Base-by-base conservation (phyloP, 1,140 invertebrate species). In the Drosophila willistoni region DNA sequence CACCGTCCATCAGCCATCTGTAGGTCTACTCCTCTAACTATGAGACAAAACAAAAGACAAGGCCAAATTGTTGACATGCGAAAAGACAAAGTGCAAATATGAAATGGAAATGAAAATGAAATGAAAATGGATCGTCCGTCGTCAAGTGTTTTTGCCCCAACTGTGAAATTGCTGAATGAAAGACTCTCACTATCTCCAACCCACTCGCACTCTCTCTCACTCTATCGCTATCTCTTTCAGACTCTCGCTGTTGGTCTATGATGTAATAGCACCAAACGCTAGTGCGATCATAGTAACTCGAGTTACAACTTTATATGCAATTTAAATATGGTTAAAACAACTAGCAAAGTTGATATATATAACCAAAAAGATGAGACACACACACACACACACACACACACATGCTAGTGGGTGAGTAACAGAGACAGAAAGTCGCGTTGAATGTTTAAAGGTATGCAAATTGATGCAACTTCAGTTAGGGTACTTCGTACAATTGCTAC, bases 251-350 rank as follows among this genome's bases (percentile, higher is more conserved):
- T 17, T 9, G 14, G 5, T 25, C 7, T 22, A 59, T 86, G 82
- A 86, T 89, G 83, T 86, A 86, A 86, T 74, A 79, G 56, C 76
- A 42, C 79, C 83, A 86, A 86, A 87, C n/a, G 41, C 42, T 47
- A 47, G 41, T 36, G 76, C 76, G 63, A 74, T 71, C 68, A 62
- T 74, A 70, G 14, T 87, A 86, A 79, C 82, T 82, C 65, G 79
- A 86, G 82, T 82, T 82, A 86, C 84, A 87, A 56, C 84, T 74
- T 73, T 67, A 47, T 51, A 73, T 77, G 68, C 70, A 64, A 87
- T 73, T 79, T 79, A 79, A 87, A 86, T 83, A 33, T 59, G 56
- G 84, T 79, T 72, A 77, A 86, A 87, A 80, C 81, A 73, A 79
- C 80, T 73, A 86, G 65, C 59, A 63, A 60, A 63, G 56, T 14